A percentile compares a stretch with the other conserved stretches of the same genome.
Evolutionary conservation across 2,797 vertebrate genomes (phyloP).

Genomic region (Erithacus rubecula): DNA sequence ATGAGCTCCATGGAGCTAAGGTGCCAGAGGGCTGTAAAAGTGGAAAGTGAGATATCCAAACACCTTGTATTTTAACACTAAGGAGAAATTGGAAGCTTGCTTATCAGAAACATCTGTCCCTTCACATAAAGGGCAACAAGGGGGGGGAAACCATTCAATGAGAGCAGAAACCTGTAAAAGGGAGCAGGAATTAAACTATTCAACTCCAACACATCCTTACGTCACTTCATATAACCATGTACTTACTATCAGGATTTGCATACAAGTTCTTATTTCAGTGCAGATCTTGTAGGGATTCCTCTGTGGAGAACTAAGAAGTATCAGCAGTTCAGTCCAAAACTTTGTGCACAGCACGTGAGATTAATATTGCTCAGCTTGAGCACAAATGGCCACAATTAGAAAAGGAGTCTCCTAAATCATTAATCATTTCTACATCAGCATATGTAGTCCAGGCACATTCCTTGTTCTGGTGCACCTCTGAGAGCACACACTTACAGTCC

Average conservation of each 20-base stretch:
- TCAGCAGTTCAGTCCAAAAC: not conserved
- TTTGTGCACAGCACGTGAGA: not conserved
- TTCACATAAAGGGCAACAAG: not conserved
- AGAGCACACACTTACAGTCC: not conserved
- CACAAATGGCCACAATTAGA: not conserved
- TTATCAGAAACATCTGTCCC: not conserved
- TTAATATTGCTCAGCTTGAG: not conserved
- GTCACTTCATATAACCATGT: not conserved
- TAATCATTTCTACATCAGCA: not conserved
- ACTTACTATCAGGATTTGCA: not conserved
- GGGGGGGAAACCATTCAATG: not conserved
- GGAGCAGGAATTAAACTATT: not conserved
- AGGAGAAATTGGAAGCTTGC: not conserved
- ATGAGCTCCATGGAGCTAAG: not conserved
- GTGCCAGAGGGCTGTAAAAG: not conserved
- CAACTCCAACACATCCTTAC: not conserved
- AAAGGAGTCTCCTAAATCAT: not conserved
- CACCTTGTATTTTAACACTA: not conserved
- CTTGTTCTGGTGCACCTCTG: not conserved
- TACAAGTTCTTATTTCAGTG: not conserved
- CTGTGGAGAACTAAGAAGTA: not conserved
- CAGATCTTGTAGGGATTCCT: not conserved
- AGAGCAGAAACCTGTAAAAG: not conserved
- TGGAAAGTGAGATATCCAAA: not conserved
- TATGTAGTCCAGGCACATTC: not conserved